Evolutionary conservation across 2,888 invertebrate genomes (phyloP), one percentile per base, ranked within the genome.

Genomic region (Chydorus sphaericus): DNA sequence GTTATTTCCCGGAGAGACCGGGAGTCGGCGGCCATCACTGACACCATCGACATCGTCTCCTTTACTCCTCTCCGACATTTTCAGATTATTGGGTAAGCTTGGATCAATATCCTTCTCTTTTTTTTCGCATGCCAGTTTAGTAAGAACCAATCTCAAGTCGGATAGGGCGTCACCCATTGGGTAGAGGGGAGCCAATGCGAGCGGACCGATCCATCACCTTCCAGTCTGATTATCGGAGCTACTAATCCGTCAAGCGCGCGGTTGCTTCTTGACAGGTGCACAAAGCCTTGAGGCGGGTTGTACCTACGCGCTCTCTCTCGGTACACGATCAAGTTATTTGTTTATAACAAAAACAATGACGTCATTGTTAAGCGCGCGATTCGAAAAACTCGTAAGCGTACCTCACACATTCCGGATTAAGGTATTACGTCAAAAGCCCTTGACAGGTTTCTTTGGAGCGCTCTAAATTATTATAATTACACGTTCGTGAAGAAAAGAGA

Each of bases 161-260:
- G 28, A 44, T 4, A 37, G 14, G 14, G 53, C 23, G 30, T 37
- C 26, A 28, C 14, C 36, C 37, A 16, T 26, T n/a, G 8, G 11
- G 6, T 23, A 16, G 4, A 23, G 26, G 16, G 26, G 23, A 53
- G 53, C 53, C 53, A 53, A 53, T 53, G 37, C 37, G 29, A 29
- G 8, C 38, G 18, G 50, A 36, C n/a, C 37, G 16, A 23, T 53
- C 26, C 37, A 53, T 53, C 53, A 37, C 53, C 37, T 38, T 28
- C 26, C 23, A 23, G 44, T 44, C 44, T n/a, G 44, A 44, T 44
- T 44, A 44, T 44, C 33, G 36, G 38, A n/a, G n/a, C n/a, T n/a
- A 38, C 36, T 53, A 53, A 53, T 53, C 53, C 53, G 53, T 53
- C 53, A 53, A 28, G 48, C 48, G 28, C 48, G 28, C 28, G 48